These are phyloP conservation scores for Leptopilina myrica DNA, from an alignment of 2,888 invertebrate genomes.

Conservation along the genomic window DNA sequence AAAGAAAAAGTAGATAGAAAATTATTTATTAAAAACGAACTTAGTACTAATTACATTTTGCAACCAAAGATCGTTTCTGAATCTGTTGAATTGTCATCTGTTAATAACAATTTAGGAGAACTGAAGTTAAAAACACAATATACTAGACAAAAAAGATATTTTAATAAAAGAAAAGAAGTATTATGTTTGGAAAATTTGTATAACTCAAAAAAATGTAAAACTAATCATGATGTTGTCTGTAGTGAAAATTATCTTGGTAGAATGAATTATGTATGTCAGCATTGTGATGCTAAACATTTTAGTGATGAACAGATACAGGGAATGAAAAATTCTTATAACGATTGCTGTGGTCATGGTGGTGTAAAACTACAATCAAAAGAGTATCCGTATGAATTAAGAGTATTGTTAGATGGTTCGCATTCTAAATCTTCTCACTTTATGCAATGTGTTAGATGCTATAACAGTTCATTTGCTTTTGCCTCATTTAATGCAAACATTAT, in stretches of 20 bases:
- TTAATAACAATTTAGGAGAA: too few relatives aligned
- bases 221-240: not conserved
- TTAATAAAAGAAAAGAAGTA: too few relatives aligned
- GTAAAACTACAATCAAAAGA: not conserved
- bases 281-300: conserved; percentile 19
- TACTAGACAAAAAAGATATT: not conserved
- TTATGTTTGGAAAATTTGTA: too few relatives aligned
- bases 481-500: not conserved
- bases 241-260: not conserved
- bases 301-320: not conserved
- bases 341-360: conserved; percentile 11
- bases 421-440: not conserved
- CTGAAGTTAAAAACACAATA: not conserved
- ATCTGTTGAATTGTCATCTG: too few relatives aligned
- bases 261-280: not conserved
- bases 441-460: not conserved
- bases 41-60: too few relatives aligned
- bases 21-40: too few relatives aligned
- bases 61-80: too few relatives aligned
- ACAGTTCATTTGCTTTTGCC: not conserved
- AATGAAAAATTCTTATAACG: conserved; percentile 1
- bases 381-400: not conserved
- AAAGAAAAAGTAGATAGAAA: too few relatives aligned
- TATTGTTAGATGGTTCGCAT: conserved; percentile 5
- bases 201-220: too few relatives aligned